Evolutionary conservation across 2,888 invertebrate genomes (phyloP), one percentile per base, ranked within the genome.

Genomic region (Meiosimyza decipiens): DNA sequence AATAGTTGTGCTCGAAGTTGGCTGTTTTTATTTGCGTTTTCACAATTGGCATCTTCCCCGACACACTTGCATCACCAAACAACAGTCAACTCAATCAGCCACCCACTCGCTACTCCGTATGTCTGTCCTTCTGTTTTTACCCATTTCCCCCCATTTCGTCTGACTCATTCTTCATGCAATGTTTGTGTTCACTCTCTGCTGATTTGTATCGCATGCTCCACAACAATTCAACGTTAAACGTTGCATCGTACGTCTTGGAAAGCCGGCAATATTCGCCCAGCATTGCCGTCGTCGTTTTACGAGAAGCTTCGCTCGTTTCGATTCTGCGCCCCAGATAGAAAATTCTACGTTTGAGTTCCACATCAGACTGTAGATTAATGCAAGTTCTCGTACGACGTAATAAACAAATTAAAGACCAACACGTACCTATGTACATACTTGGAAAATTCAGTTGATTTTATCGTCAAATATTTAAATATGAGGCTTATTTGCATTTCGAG

Each of bases 261-360:
- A 40, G 40, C 40, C 9, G 9, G 40, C 40, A 9, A 40, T 40
- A 5, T 40, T 1, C 9, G 9, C 40, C 6, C 40, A 40, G 6
- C 9, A 40, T 40, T 40, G 40, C 18, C 60, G 59, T 28, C 28
- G 49, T 18, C 28, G 51, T 33, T 52, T 22, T 28, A 70, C 40
- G 40, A 40, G 9, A 40, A 40, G 40, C 9, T 40, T 40, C 40
- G 9, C 52, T 33, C 40, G 69, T 52, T 70, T 60, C 62, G 69
- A 60, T 70, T 70, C 69, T 70, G 69, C 70, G 70, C 70, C 52
- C 54, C 62, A 63, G 62, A 60, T 63, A 40, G 33, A 70, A 52
- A 54, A 15, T 57, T 62, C 47, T 52, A 28, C 55, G 55, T 47
- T 49, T 16, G 67, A 49, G 18, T 15, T 55, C 18, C 40, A 54